Evolutionary conservation across 1,140 invertebrate species (phyloP).

Genomic region (Charaxes varanes): DNA sequence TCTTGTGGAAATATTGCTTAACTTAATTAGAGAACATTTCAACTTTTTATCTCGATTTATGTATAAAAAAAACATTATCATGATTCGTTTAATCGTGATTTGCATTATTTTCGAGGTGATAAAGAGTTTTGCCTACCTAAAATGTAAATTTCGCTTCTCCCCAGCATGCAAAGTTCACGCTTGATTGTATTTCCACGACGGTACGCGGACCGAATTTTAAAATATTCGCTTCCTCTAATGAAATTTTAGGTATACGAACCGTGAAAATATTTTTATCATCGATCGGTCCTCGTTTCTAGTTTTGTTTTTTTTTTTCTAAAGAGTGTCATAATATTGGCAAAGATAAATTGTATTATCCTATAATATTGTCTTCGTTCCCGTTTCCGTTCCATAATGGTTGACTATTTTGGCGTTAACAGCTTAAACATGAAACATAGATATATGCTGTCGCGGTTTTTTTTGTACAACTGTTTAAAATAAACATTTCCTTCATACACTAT

Average conservation of each 20-base stretch:
- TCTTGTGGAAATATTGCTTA: too few relatives aligned
- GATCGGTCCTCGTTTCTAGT: slow-evolving; percentile 1
- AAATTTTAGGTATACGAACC: slow-evolving; percentile 23
- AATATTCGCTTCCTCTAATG: slow-evolving; percentile 29
- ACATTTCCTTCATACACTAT: too few relatives aligned
- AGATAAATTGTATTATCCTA: too few relatives aligned
- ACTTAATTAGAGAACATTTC: neutral
- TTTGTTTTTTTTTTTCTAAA: too few relatives aligned
- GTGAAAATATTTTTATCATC: slow-evolving; percentile 9
- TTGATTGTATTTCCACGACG: slow-evolving; percentile 48
- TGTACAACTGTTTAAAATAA: too few relatives aligned
- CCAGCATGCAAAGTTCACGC: slow-evolving; percentile 49
- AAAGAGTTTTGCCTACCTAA: slow-evolving; percentile 32
- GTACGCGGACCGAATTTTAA: slow-evolving; percentile 40
- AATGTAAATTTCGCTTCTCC: slow-evolving; percentile 41
- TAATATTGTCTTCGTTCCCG: too few relatives aligned
- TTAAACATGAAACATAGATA: too few relatives aligned
- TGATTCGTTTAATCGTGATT: slow-evolving; percentile 15
- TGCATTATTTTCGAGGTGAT: slow-evolving; percentile 33
- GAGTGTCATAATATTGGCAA: too few relatives aligned
- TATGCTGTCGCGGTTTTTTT: too few relatives aligned
- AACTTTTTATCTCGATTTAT: too few relatives aligned
- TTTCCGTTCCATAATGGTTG: too few relatives aligned
- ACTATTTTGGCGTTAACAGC: too few relatives aligned
- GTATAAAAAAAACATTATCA: slow-evolving; percentile 7